phyloP scores from a whole-genome alignment of 1,140 invertebrate species.

The Manduca sexta region DNA sequence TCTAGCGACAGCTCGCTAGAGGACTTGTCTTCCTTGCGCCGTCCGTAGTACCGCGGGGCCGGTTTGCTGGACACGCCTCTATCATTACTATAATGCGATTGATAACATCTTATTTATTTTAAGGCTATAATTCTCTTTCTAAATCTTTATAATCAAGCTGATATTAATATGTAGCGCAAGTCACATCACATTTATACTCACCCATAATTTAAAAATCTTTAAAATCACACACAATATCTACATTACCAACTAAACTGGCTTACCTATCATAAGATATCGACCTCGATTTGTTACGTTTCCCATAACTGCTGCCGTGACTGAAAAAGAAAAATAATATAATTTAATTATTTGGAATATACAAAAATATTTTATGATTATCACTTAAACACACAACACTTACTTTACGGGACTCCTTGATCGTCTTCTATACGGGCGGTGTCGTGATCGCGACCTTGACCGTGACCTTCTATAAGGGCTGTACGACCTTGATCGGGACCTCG shows the following conservation, averaged over 20 bases:
- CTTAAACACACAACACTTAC: conserved; percentile 36
- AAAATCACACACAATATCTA: not conserved
- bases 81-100: conserved; percentile 19
- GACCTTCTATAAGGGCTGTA: conserved; percentile 23
- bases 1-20: conserved; percentile 65
- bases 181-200: too few species aligned
- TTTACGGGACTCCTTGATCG: conserved; percentile 45
- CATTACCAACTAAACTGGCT: conserved; percentile 23
- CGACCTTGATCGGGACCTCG: conserved; percentile 38
- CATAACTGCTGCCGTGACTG: conserved; percentile 44
- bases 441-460: conserved; percentile 61
- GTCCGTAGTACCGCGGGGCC: conserved; percentile 62
- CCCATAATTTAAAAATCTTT: not conserved
- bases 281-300: conserved; percentile 50
- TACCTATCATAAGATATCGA: conserved; percentile 61
- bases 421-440: conserved; percentile 39
- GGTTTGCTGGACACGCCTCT: conserved; percentile 25
- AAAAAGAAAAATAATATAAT: conserved; percentile 19
- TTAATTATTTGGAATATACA: not conserved
- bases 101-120: too few species aligned
- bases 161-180: too few species aligned
- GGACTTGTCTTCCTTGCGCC: conserved; percentile 62
- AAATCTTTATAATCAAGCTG: too few species aligned
- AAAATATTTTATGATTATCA: conserved; percentile 1
- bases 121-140: too few species aligned